Conservation (phyloP, 2,888 invertebrate genomes). For the Alentia gelatinosa region DNA sequence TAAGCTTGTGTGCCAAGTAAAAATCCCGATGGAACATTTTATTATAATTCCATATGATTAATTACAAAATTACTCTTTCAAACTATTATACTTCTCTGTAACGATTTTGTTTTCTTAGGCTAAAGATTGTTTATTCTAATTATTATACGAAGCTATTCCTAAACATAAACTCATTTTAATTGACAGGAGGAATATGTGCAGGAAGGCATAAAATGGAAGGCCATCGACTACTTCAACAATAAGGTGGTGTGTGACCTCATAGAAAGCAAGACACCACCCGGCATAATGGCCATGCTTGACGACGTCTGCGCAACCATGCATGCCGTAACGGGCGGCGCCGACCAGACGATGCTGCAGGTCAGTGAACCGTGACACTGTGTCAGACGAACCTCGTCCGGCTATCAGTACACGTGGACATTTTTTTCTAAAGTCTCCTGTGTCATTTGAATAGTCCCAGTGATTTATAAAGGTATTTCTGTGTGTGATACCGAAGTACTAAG, state of each 20-base stretch:
- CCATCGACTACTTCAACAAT: constrained; percentile 87
- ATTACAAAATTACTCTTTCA: too few species aligned
- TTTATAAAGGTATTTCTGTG: neutral
- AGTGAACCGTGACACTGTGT: neutral
- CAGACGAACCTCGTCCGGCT: too few species aligned
- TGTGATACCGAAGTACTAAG: too few species aligned
- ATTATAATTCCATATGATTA: too few species aligned
- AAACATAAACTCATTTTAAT: neutral
- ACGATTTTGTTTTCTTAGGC: too few species aligned
- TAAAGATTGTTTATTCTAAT: too few species aligned
- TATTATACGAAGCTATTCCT: neutral
- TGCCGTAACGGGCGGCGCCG: constrained; percentile 85
- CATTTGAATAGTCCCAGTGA: neutral
- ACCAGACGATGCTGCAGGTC: constrained; percentile 83
- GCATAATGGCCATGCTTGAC: constrained; percentile 85
- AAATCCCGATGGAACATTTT: too few species aligned
- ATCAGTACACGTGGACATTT: too few species aligned
- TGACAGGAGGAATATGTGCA: constrained; percentile 86
- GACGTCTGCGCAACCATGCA: constrained; percentile 87
- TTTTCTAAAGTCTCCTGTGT: too few species aligned
- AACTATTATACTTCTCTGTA: too few species aligned
- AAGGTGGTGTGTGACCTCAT: constrained; percentile 87
- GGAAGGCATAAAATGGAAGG: constrained; percentile 86
- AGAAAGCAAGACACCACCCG: constrained; percentile 84
- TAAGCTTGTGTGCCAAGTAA: too few species aligned